Evolutionary conservation across 64 coral and sea anemone species (phyloP).

Genomic region (Dendrophyllia cribrosa): DNA sequence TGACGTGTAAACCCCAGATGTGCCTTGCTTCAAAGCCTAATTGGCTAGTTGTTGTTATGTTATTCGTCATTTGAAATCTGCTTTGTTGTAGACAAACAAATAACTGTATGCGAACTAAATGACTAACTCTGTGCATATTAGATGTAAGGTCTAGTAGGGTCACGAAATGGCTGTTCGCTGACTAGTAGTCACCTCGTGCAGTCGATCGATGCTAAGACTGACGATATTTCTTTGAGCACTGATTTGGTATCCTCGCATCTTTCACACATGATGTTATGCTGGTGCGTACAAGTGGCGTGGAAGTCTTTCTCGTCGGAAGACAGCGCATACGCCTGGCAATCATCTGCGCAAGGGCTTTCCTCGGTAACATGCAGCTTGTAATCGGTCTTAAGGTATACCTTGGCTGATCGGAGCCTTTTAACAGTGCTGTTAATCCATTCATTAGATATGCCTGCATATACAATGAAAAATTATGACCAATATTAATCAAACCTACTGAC

Average conservation of each 20-base stretch:
- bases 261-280: slow-evolving; percentile 9
- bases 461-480: too few relatives aligned
- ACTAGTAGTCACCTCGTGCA: not conserved
- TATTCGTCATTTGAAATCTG: not conserved
- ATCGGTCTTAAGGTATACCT: too few relatives aligned
- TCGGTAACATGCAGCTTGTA: too few relatives aligned
- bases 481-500: too few relatives aligned
- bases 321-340: not conserved
- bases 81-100: slow-evolving; percentile 19
- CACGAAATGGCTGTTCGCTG: slow-evolving; percentile 2
- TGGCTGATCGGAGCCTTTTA: too few relatives aligned
- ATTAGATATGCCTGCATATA: too few relatives aligned
- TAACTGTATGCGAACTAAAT: slow-evolving; percentile 10
- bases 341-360: too few relatives aligned
- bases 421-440: too few relatives aligned
- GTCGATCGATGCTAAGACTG: slow-evolving; percentile 1
- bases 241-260: slow-evolving; percentile 22
- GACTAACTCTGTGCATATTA: slow-evolving; percentile 12
- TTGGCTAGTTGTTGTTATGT: slow-evolving; percentile 16
- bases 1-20: slow-evolving; percentile 10
- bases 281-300: not conserved
- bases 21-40: slow-evolving; percentile 21
- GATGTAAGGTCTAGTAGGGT: not conserved
- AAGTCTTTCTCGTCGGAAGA: not conserved
- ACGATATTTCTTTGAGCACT: slow-evolving; percentile 30